Evolutionary conservation across 2,888 invertebrate genomes (phyloP), one percentile per base, ranked within the genome.

Genomic region (Ptychoptera contaminata): DNA sequence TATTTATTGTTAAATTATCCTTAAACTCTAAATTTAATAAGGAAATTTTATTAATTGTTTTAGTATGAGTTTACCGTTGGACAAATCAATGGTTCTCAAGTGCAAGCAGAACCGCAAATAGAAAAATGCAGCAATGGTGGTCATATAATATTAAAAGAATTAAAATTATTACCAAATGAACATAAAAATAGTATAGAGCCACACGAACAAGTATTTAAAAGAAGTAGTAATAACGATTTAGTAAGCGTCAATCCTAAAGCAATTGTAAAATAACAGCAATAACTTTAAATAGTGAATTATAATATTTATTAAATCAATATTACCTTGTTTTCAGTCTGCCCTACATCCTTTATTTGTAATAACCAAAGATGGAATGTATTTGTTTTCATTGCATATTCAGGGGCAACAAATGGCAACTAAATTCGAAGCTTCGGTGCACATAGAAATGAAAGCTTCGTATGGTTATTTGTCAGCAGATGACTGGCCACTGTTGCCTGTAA

Each of bases 391-490:
- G 31, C 3, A 10, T 30, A 23, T 42, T 16, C 12, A 23, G 7
- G 23, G 23, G 23, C 3, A 23, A 23, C 60, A 62, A 40, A 68
- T 77, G 14, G 57, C 59, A 23, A 63, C 67, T 56, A 53, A 68
- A 30, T 79, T 76, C 55, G 71, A 67, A 44, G 74, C 77, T 1
- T 67, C 70, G 1, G 72, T 81, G 2, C 73, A 75, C 42, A 69
- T 90, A 14, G 78, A 82, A 59, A 83, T 88, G 75, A 68, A 74
- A 49, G 77, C 81, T 31, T 74, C 77, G 0, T 75, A 82, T 56
- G 90, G 91, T 0, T 92, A 82, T 60, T 71, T 93, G 37, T 88
- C 90, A 0, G 91, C 92, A 7, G 79, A 80, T 1, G 88, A 92
- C 61, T 91, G 84, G 80, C 92, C 92, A 0, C 68, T 92, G 6